Conservation (phyloP, 2,797 vertebrate genomes). For the Bradypodion pumilum region DNA sequence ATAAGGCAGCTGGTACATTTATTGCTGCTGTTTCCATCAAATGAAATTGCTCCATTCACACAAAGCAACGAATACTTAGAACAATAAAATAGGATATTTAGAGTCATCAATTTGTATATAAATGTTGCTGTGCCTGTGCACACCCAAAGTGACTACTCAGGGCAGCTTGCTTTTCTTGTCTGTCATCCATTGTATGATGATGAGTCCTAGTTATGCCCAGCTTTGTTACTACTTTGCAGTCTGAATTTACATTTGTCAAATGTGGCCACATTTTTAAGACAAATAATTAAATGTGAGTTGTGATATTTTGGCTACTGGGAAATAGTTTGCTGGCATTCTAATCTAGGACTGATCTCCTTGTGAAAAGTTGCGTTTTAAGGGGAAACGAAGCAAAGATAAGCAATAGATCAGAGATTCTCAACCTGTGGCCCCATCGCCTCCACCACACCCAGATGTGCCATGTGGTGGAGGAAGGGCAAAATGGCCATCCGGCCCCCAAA, state of each 20-base stretch:
- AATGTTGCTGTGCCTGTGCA: background rate
- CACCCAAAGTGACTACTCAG: background rate
- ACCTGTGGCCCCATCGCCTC: too few species aligned
- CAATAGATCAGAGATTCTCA: too few species aligned
- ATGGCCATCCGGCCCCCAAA: too few species aligned
- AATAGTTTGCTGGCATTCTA: slow-evolving; percentile 34
- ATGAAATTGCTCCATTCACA: slow-evolving; percentile 46
- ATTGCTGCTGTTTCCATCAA: background rate
- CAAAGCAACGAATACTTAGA: background rate
- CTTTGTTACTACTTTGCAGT: slow-evolving; percentile 46
- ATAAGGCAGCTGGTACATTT: slow-evolving; percentile 13
- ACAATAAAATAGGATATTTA: background rate
- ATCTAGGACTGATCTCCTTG: slow-evolving; percentile 15
- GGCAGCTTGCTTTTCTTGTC: slow-evolving; percentile 22
- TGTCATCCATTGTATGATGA: slow-evolving; percentile 35
- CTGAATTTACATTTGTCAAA: slow-evolving; percentile 45
- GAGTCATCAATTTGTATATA: slow-evolving; percentile 7
- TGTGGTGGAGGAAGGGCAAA: too few species aligned
- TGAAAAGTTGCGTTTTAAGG: slow-evolving; percentile 28
- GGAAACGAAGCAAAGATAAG: slow-evolving; percentile 16
- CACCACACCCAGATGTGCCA: too few species aligned
- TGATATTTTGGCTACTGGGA: slow-evolving; percentile 42
- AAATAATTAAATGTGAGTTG: slow-evolving; percentile 58
- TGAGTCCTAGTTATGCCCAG: slow-evolving; percentile 35
- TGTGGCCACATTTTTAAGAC: slow-evolving; percentile 62